Base-by-base conservation (phyloP, 1,140 invertebrate species). In the Eubasilissa regina region DNA sequence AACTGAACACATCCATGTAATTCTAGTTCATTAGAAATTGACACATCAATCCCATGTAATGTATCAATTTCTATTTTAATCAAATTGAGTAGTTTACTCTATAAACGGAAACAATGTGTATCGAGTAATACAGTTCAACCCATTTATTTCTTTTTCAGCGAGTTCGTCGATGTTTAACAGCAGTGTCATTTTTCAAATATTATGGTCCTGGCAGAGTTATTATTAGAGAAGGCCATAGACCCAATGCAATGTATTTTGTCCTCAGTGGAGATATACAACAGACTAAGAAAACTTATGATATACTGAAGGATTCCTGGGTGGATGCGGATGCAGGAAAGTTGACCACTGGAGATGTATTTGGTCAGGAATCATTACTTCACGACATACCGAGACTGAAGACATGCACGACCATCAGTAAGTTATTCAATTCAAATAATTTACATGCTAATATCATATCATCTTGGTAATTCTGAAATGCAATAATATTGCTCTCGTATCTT, bases 301-400 rank as follows among this genome's bases (percentile, higher is more conserved):
- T 89, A 13, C 83, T 91, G 12, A 83, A 89, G 0, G 86, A 90
- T 8, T 84, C 89, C 75, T 85, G 87, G n/a, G 86, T 91, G n/a
- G 85, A 87, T 1, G 83, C 87, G 11, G 86, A 88, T 1, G 75
- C 88, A 1, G 87, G 86, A 0, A 83, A 80, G n/a, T 86, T 88
- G 85, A 84, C 85, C 43, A 17, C 87, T 0, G 92, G 92, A 0
- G 90, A 91, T 64, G 90, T 91, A 86, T 92, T 93, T 81, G 92
- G 92, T 0, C 91, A 93, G 83, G 88, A 92, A 15, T 90, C 91
- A n/a, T 83, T 93, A 19, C 83, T 93, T 19, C 91, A 93, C 77
- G 87, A 88, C 12, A 88, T 92, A 64, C 87, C 87, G 12, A 88
- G 92, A 81, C 89, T 90, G 19, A 89, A 90, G 3, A 92, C 92